Evolutionary conservation across 2,888 invertebrate genomes (phyloP), one percentile per base, ranked within the genome.

Genomic region (Drosophila paracracens): DNA sequence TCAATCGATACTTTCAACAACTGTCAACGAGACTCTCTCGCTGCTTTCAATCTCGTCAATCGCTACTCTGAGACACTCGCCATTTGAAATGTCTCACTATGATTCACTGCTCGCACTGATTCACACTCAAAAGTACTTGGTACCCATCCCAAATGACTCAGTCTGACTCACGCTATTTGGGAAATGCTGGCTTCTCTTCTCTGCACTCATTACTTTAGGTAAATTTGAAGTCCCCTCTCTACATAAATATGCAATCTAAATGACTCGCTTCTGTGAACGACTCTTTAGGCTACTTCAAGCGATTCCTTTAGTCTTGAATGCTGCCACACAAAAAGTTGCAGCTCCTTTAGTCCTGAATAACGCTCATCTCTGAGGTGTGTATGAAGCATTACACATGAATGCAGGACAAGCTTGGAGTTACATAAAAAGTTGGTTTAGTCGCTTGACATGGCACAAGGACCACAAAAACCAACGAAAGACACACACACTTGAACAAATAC

Each of bases 361-460:
- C 40, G 38, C 65, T 51, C 64, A 62, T 56, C 54, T 65, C 65
- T 46, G 61, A 58, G 51, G 36, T 46, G 51, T 29, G 38, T 27
- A 4, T 31, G 10, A 27, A 36, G 51, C 51, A 70, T 46, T 54
- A 48, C 53, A 58, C 66, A 66, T 67, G 66, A 50, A 66, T 71
- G 66, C 52, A 63, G 64, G n/a, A 35, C 40, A 38, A 76, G 35
- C 40, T 33, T 33, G 35, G 10, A 54, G 58, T 33, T 38, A 60
- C 67, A 48, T 51, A 70, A 40, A 58, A 61, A 61, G 76, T 67
- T 79, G 76, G 74, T 82, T 75, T 81, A 74, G 76, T 58, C 73
- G 81, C 81, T 80, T 83, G 84, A 82, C 83, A 82, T 83, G 74
- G 79, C 87, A 90, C 80, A 86, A 78, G 88, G 71, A 88, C 87